These are phyloP conservation scores for Bos taurus DNA, from an alignment of 2,113 vertebrate genomes.

Conservation along the genomic window ARS-UCD2.0 NC_037342.1:49835501-49836000, in stretches of 20 bases:
- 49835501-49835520: background rate
- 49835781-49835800: background rate
- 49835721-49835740: background rate
- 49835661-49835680: background rate
- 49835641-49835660: background rate
- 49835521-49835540: background rate
- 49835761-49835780: background rate
- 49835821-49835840: background rate
- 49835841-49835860: background rate
- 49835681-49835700: background rate
- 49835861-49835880: background rate
- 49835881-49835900: background rate
- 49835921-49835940: background rate
- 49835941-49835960: background rate
- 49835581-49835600: background rate
- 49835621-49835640: background rate
- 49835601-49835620: background rate
- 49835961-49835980: background rate
- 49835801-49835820: background rate
- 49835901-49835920: background rate
- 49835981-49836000: conserved; percentile 27
- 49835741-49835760: background rate
- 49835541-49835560: background rate
- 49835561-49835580: background rate
- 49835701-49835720: background rate